Evolutionary conservation across 2,113 vertebrate genomes (phyloP).

Genomic region (Myiopsitta monachus): DNA sequence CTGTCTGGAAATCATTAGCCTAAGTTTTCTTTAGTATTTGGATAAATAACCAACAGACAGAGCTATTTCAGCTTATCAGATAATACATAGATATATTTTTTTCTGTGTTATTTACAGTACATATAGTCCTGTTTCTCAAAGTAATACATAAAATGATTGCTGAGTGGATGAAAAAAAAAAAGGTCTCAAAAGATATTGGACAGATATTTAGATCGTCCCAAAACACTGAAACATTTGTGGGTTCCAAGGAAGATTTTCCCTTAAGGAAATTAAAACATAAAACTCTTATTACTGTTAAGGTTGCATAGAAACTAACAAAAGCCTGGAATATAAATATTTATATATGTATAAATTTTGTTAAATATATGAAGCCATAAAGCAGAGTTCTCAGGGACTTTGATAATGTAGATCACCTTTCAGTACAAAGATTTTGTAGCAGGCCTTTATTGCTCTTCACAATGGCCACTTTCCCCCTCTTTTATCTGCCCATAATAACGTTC

Average conservation of each 20-base stretch:
- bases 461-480: neutral
- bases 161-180: neutral
- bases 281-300: constrained; percentile 14
- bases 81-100: neutral
- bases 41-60: constrained; percentile 57
- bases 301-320: constrained; percentile 41
- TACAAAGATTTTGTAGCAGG: neutral
- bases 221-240: constrained; percentile 21
- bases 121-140: constrained; percentile 7
- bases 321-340: neutral
- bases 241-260: constrained; percentile 40
- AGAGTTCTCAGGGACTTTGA: neutral
- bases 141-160: neutral
- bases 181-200: constrained; percentile 32
- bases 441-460: neutral
- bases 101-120: constrained; percentile 12
- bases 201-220: constrained; percentile 45
- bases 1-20: constrained; percentile 64
- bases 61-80: constrained; percentile 51
- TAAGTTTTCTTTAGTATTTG: constrained; percentile 47
- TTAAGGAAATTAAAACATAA: constrained; percentile 63
- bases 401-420: neutral
- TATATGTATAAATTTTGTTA: neutral
- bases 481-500: neutral
- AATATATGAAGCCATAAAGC: constrained; percentile 14